These are phyloP conservation scores for Galerucella calmariensis DNA, from an alignment of 2,888 invertebrate genomes.

Conservation along the genomic window DNA sequence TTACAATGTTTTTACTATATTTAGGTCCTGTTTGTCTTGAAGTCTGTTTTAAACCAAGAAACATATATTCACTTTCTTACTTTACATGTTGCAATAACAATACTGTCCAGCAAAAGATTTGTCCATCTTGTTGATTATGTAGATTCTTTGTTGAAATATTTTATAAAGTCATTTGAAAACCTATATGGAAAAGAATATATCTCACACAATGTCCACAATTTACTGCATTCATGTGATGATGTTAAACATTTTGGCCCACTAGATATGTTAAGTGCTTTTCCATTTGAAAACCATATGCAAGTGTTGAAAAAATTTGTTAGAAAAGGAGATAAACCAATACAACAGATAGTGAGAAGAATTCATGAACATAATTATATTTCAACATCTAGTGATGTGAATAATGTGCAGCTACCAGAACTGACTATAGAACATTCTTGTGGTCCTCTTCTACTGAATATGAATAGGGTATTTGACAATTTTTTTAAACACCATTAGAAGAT, in stretches of 20 bases:
- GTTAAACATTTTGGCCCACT: too few relatives aligned
- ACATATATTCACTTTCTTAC: constrained; percentile 7
- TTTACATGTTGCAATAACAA: constrained; percentile 7
- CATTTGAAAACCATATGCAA: constrained; percentile 30
- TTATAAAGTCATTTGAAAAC: constrained; percentile 4
- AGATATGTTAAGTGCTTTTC: constrained; percentile 16
- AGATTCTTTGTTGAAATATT: constrained; percentile 12
- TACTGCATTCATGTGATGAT: too few relatives aligned
- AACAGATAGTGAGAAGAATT: constrained; percentile 25
- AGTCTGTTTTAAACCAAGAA: constrained; percentile 9
- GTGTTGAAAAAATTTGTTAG: constrained; percentile 20
- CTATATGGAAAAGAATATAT: not conserved
- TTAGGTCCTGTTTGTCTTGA: constrained; percentile 4
- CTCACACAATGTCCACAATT: not conserved
- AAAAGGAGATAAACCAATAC: constrained; percentile 24
- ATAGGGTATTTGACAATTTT: too few relatives aligned
- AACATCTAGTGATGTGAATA: not conserved
- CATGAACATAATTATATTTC: constrained; percentile 19
- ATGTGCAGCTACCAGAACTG: constrained; percentile 3
- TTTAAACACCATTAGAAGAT: too few relatives aligned
- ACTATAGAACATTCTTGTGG: constrained; percentile 15
- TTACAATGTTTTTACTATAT: too few relatives aligned
- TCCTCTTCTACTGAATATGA: not conserved
- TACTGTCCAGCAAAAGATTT: not conserved
- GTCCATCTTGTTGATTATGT: not conserved